Evolutionary conservation across 2,888 invertebrate species (phyloP).

Genomic region (Tinea semifulvella): DNA sequence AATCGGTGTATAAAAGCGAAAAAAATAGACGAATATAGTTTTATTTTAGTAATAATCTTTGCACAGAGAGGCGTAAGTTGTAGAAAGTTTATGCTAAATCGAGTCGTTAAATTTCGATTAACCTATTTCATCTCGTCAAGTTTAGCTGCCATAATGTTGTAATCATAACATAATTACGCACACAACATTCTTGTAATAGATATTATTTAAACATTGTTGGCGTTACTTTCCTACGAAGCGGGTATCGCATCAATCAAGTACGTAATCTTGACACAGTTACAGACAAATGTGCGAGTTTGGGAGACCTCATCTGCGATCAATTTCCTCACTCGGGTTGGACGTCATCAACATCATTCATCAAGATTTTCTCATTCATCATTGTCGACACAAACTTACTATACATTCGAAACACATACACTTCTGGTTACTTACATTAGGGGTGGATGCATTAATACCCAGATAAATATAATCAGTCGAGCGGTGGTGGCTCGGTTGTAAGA

Average conservation of each 20-base stretch:
- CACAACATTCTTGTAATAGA: neutral
- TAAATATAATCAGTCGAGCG: neutral
- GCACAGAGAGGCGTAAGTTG: too few species aligned
- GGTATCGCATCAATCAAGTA: conserved; percentile 21
- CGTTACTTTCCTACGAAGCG: conserved; percentile 9
- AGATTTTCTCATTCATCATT: conserved; percentile 41
- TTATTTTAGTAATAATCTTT: too few species aligned
- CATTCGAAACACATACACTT: neutral
- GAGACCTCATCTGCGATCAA: conserved; percentile 26
- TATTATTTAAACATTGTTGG: neutral
- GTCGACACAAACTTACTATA: conserved; percentile 25
- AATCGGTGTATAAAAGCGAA: too few species aligned
- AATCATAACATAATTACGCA: neutral
- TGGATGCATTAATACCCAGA: too few species aligned
- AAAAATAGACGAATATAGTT: too few species aligned
- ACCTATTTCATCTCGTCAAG: neutral
- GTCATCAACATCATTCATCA: conserved; percentile 37
- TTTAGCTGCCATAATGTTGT: neutral
- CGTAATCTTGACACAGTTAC: conserved; percentile 32
- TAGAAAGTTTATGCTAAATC: conserved; percentile 3
- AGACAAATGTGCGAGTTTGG: conserved; percentile 12
- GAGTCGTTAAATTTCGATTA: conserved; percentile 9
- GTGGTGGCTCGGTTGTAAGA: too few species aligned
- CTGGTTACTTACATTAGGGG: neutral
- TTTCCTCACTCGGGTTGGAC: conserved; percentile 23